Conservation (phyloP, 2,797 vertebrate genomes). For the Rhincodon typus region DNA sequence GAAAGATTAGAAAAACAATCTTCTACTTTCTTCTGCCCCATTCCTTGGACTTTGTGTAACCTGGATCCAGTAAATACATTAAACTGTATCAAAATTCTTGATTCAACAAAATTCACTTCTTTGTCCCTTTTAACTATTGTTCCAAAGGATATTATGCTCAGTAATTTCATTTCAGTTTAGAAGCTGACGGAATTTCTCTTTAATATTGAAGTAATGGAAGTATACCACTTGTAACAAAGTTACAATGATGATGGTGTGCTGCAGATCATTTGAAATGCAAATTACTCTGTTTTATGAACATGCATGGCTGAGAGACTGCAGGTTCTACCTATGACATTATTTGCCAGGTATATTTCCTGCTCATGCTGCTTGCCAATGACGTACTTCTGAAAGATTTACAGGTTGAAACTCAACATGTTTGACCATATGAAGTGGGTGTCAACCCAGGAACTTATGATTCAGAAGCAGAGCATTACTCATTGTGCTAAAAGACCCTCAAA, state of each 20-base stretch:
- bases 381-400: background rate
- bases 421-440: background rate
- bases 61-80: background rate
- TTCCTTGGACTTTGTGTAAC: background rate
- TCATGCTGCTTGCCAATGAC: no score
- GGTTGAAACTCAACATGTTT: background rate
- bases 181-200: background rate
- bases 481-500: background rate
- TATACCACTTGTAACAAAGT: background rate
- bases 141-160: background rate
- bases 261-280: no score
- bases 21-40: background rate
- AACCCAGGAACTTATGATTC: background rate
- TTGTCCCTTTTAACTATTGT: background rate
- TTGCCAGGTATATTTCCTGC: background rate
- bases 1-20: background rate
- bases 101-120: background rate
- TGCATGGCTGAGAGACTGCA: background rate
- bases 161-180: background rate
- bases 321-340: background rate
- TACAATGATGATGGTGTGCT: no score
- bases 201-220: background rate
- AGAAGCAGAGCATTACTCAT: background rate
- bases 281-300: no score
- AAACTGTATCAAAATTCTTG: background rate